A percentile compares a stretch with the other conserved stretches of the same genome.
These are phyloP conservation scores for Furcula furcula DNA, from an alignment of 2,888 invertebrate species.

Conservation along the genomic window DNA sequence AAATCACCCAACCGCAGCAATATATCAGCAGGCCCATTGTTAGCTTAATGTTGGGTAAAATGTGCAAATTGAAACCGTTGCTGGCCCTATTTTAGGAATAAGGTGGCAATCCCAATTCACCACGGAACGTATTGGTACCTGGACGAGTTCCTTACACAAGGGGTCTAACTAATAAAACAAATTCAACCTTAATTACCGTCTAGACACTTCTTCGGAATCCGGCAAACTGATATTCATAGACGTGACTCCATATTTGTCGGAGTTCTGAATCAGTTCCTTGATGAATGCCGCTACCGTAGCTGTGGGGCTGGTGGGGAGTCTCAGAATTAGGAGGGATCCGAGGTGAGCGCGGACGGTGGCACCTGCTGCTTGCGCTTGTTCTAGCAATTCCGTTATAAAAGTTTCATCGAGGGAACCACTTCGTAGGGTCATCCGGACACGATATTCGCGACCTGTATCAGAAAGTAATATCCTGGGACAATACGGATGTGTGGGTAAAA, in stretches of 20 bases:
- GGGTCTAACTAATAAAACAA: too few species aligned
- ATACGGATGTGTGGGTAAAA: too few species aligned
- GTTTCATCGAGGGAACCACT: conserved; percentile 32
- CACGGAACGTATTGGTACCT: too few species aligned
- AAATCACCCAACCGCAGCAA: too few species aligned
- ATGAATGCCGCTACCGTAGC: conserved; percentile 45
- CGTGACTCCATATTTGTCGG: conserved; percentile 44
- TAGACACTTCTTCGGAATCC: conserved; percentile 63
- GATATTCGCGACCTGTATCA: conserved; percentile 45
- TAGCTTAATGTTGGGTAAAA: too few species aligned
- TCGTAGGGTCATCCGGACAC: conserved; percentile 51
- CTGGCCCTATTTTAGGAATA: too few species aligned
- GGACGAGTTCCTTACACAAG: too few species aligned
- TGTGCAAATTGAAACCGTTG: too few species aligned
- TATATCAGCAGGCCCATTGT: too few species aligned
- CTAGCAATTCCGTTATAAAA: conserved; percentile 30
- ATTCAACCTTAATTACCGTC: too few species aligned
- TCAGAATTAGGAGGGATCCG: conserved; percentile 57
- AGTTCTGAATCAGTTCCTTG: conserved; percentile 41
- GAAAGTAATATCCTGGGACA: too few species aligned
- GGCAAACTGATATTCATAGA: conserved; percentile 59
- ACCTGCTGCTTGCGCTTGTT: conserved; percentile 35
- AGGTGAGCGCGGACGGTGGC: conserved; percentile 56
- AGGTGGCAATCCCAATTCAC: too few species aligned
- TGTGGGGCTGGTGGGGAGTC: conserved; percentile 54